These are phyloP conservation scores for Hirundichthys speculiger DNA, from an alignment of 2,113 vertebrate species.

Conservation along the genomic window DNA sequence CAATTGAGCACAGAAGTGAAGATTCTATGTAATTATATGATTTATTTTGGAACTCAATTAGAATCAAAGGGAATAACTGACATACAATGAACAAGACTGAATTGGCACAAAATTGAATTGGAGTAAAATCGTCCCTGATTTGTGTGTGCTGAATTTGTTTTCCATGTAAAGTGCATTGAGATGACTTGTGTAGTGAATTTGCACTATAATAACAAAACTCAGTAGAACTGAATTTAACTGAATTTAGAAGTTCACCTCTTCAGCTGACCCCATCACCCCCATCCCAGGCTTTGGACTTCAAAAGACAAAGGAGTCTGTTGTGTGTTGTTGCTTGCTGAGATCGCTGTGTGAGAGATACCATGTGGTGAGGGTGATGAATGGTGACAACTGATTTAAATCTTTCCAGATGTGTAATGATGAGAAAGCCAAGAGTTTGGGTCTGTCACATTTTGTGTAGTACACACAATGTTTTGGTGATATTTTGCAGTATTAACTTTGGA, in stretches of 20 bases:
- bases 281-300: constrained; percentile 12
- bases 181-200: too few relatives aligned
- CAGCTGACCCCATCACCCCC: constrained; percentile 24
- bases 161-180: too few relatives aligned
- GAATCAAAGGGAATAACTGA: too few relatives aligned
- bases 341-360: constrained; percentile 35
- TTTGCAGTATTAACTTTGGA: constrained; percentile 1
- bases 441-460: not conserved
- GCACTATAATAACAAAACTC: too few relatives aligned
- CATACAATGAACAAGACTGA: too few relatives aligned
- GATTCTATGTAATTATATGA: too few relatives aligned
- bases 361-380: constrained; percentile 36
- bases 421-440: not conserved
- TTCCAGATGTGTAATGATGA: constrained; percentile 47
- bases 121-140: too few relatives aligned
- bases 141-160: too few relatives aligned
- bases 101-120: too few relatives aligned
- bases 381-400: constrained; percentile 28
- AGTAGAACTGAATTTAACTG: constrained; percentile 13
- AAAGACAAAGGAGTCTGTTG: constrained; percentile 64
- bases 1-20: too few relatives aligned
- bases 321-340: constrained; percentile 44
- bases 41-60: too few relatives aligned
- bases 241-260: constrained; percentile 31
- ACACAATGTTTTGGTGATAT: not conserved